Percentiles rank a stretch among this genome's conserved stretches.
Conservation (phyloP, 2,797 vertebrate genomes). For the Sebastes reedi region DNA sequence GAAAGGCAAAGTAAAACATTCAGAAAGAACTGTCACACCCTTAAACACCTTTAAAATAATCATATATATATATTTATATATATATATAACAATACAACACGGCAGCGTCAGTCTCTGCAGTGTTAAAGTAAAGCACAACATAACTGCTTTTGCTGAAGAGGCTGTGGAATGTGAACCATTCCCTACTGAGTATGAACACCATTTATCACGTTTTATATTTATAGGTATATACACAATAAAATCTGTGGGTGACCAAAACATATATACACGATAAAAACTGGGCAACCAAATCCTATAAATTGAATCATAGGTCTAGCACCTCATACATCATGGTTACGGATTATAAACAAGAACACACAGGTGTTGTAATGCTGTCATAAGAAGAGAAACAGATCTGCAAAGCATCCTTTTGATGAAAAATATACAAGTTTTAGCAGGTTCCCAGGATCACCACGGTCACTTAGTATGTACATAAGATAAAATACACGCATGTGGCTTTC, state of each 20-base stretch:
- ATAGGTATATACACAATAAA: conserved; percentile 58
- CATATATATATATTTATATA: too few species aligned
- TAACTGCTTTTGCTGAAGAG: conserved; percentile 16
- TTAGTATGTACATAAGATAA: conserved; percentile 21
- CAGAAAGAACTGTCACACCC: conserved; percentile 1
- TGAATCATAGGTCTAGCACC: conserved; percentile 50
- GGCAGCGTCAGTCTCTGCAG: conserved; percentile 44
- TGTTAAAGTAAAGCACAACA: conserved; percentile 28
- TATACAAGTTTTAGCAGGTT: conserved; percentile 35
- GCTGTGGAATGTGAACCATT: conserved; percentile 21
- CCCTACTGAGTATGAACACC: conserved; percentile 39
- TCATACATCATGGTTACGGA: conserved; percentile 34
- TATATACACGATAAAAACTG: conserved; percentile 53
- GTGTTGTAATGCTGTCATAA: conserved; percentile 20
- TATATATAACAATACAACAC: conserved; percentile 33
- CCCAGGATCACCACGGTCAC: neutral
- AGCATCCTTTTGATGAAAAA: conserved; percentile 11
- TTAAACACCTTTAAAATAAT: conserved; percentile 21
- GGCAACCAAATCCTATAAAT: conserved; percentile 50
- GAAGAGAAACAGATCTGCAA: conserved; percentile 27
- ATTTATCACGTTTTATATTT: conserved; percentile 47
- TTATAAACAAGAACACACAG: conserved; percentile 43
- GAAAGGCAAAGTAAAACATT: conserved; percentile 35
- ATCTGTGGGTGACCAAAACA: conserved; percentile 25
- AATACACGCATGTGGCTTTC: neutral